Conservation (phyloP, 2,797 vertebrate species). For the Sebastes steindachneri region DNA sequence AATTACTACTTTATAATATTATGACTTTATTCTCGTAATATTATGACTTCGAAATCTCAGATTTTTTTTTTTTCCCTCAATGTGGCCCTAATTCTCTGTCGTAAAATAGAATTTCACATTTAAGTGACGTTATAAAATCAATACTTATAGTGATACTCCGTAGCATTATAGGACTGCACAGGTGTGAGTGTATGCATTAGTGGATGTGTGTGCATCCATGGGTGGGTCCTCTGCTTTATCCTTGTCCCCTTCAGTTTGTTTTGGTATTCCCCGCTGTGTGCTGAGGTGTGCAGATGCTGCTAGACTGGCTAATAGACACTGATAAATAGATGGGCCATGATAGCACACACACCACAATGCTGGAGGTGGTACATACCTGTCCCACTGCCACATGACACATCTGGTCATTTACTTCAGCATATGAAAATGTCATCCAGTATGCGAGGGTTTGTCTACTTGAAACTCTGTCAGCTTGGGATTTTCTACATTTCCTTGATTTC, state of each 20-base stretch:
- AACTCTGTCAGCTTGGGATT: background rate
- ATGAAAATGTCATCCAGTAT: background rate
- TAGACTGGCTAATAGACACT: slow-evolving; percentile 26
- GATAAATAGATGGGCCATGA: slow-evolving; percentile 45
- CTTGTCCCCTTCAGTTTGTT: slow-evolving; percentile 38
- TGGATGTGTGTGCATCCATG: background rate
- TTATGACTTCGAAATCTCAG: no score
- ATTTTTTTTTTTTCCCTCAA: no score
- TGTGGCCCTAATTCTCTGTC: no score
- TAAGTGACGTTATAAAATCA: background rate
- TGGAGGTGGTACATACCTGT: slow-evolving; percentile 12
- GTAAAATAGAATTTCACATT: background rate
- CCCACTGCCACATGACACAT: slow-evolving; percentile 7
- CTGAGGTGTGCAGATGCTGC: slow-evolving; percentile 26
- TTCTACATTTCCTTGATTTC: background rate
- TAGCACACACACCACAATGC: background rate
- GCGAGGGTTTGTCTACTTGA: background rate
- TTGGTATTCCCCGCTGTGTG: slow-evolving; percentile 27
- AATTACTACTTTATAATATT: no score
- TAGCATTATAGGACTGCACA: background rate
- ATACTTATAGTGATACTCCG: background rate
- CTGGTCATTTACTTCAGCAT: background rate
- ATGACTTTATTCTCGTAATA: no score
- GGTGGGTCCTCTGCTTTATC: slow-evolving; percentile 9
- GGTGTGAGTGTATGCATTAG: background rate